Conservation (phyloP, 2,113 vertebrate genomes). For the Butorides virescens region DNA sequence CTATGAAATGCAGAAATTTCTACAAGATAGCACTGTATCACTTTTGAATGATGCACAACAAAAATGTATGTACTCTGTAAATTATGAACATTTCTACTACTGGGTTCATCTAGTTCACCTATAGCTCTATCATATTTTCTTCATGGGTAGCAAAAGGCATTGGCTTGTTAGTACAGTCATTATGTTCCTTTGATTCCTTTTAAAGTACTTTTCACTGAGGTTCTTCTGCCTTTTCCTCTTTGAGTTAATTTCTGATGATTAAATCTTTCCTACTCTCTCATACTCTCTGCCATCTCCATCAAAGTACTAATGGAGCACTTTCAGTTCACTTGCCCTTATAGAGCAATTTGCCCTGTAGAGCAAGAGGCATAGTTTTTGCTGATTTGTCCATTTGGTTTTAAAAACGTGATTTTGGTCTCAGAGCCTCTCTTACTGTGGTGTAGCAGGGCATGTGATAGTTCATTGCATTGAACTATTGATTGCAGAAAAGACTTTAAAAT, state of each 20-base stretch:
- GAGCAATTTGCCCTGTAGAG: neutral
- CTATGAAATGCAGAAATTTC: neutral
- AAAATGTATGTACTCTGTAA: neutral
- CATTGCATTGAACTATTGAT: neutral
- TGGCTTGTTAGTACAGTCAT: neutral
- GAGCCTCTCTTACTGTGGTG: neutral
- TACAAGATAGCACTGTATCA: neutral
- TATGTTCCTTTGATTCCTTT: neutral
- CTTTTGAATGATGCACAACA: neutral
- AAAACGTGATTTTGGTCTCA: neutral
- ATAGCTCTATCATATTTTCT: neutral
- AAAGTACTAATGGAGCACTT: neutral
- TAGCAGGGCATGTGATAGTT: neutral
- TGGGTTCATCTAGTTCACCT: neutral
- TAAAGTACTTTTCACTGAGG: slow-evolving; percentile 6
- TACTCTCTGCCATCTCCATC: neutral
- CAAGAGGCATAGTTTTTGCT: neutral
- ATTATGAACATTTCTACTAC: neutral
- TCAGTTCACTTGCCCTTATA: neutral
- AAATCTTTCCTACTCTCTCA: neutral
- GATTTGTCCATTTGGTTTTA: neutral
- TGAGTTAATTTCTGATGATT: neutral
- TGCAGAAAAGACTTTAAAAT: neutral
- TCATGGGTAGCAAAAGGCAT: neutral
- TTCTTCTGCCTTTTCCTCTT: neutral